Conservation (phyloP, 2,797 vertebrate genomes). For the Triplophysa bombifrons region DNA sequence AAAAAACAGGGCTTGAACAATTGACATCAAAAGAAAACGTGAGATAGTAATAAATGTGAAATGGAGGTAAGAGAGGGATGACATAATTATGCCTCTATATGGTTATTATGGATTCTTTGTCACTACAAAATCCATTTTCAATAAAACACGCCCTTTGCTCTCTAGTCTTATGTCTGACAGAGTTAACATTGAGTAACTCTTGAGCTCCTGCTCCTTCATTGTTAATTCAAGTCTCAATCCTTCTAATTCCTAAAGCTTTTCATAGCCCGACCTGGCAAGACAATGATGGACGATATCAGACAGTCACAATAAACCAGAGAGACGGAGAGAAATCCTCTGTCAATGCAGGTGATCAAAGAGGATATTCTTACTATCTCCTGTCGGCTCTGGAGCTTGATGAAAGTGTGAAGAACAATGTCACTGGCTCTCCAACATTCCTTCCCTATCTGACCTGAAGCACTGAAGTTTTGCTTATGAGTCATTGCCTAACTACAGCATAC, state of each 20-base stretch:
- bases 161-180: background rate
- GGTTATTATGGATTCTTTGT: background rate
- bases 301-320: conserved; percentile 29
- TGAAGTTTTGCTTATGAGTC: background rate
- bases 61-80: background rate
- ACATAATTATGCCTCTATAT: background rate
- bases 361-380: conserved; percentile 22
- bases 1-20: background rate
- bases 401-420: conserved; percentile 7
- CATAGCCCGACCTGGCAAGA: background rate
- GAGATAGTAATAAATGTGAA: background rate
- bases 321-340: background rate
- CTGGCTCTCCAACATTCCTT: background rate
- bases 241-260: conserved; percentile 19
- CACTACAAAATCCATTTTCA: background rate
- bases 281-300: conserved; percentile 19
- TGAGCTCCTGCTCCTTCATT: background rate
- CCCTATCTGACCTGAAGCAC: background rate
- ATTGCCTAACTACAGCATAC: background rate
- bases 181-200: background rate
- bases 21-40: conserved; percentile 30
- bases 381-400: conserved; percentile 11
- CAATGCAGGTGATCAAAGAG: conserved; percentile 39
- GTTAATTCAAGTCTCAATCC: conserved; percentile 1
- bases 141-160: background rate